Percentiles rank a stretch among this genome's conserved stretches.
Evolutionary conservation across 1,140 invertebrate species (phyloP).

Genomic region (Sycophila sp.): DNA sequence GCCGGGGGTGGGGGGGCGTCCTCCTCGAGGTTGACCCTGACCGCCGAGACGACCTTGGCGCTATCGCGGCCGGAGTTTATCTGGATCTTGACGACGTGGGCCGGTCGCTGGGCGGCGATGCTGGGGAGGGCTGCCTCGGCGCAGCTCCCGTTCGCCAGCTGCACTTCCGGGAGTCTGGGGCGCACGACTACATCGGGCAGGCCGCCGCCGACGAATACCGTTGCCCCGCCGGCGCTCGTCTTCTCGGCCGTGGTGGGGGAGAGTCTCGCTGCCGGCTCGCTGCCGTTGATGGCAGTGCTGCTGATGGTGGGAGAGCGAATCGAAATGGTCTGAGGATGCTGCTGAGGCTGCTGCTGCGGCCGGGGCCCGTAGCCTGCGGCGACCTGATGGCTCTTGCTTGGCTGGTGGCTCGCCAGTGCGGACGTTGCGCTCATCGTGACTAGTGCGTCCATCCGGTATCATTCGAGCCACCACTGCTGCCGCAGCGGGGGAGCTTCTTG

Average conservation of each 20-base stretch:
- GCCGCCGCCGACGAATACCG: conserved; percentile 69
- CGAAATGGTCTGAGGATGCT: not conserved
- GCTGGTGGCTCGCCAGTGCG: not conserved
- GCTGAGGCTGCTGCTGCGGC: not conserved
- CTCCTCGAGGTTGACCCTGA: conserved; percentile 53
- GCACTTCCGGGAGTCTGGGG: conserved; percentile 51
- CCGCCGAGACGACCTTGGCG: conserved; percentile 51
- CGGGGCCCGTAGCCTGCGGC: not conserved
- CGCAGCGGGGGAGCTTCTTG: not conserved
- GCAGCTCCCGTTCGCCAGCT: not conserved
- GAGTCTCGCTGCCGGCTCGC: not conserved
- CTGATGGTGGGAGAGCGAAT: not conserved
- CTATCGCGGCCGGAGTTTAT: conserved; percentile 71
- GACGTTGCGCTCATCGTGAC: conserved; percentile 58
- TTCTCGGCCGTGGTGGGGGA: conserved; percentile 37
- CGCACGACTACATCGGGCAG: conserved; percentile 43
- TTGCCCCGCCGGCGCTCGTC: conserved; percentile 62
- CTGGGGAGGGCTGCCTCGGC: not conserved
- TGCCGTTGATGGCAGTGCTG: not conserved
- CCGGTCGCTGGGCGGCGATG: conserved; percentile 9
- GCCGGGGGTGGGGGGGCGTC: no score
- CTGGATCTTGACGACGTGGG: conserved; percentile 75
- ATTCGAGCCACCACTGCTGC: conserved; percentile 18
- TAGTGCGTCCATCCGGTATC: conserved; percentile 50
- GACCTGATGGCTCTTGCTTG: not conserved